phyloP scores from a whole-genome alignment of 1,140 invertebrate species.

The Chironomus striatipennis region DNA sequence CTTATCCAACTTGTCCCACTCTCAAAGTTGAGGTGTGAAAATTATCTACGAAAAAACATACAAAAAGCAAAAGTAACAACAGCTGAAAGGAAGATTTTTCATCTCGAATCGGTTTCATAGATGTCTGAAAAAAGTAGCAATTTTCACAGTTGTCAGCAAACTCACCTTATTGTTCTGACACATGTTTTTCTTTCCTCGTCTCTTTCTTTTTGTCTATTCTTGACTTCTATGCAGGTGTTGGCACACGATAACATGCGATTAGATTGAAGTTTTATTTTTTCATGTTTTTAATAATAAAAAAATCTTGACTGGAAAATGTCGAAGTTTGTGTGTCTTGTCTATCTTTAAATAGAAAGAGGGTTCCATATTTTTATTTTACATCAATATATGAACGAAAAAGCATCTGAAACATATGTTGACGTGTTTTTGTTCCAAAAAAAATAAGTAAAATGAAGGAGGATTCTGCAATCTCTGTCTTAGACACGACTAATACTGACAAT shows the following conservation, averaged over 20 bases:
- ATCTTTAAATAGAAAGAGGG: neutral
- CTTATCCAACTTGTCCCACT: too few species aligned
- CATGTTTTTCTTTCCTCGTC: neutral
- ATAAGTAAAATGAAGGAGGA: too few species aligned
- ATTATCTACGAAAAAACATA: neutral
- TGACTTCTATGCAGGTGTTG: neutral
- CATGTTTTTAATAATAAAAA: constrained; percentile 22
- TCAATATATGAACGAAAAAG: neutral
- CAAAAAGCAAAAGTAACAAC: neutral
- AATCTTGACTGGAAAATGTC: neutral
- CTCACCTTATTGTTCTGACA: constrained; percentile 19
- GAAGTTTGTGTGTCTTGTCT: constrained; percentile 14
- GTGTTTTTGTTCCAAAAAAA: neutral
- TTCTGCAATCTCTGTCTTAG: neutral
- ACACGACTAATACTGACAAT: constrained; percentile 11
- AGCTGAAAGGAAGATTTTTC: neutral
- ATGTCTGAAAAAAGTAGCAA: neutral
- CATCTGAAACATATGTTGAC: constrained; percentile 6
- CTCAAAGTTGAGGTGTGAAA: neutral
- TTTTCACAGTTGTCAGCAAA: constrained; percentile 8
- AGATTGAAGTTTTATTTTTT: constrained; percentile 1
- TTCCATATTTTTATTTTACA: neutral
- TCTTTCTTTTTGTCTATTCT: neutral
- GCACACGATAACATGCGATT: neutral
- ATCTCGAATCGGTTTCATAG: neutral